Conservation (phyloP, 2,888 invertebrate genomes). For the Cryptocephalus moraei region DNA sequence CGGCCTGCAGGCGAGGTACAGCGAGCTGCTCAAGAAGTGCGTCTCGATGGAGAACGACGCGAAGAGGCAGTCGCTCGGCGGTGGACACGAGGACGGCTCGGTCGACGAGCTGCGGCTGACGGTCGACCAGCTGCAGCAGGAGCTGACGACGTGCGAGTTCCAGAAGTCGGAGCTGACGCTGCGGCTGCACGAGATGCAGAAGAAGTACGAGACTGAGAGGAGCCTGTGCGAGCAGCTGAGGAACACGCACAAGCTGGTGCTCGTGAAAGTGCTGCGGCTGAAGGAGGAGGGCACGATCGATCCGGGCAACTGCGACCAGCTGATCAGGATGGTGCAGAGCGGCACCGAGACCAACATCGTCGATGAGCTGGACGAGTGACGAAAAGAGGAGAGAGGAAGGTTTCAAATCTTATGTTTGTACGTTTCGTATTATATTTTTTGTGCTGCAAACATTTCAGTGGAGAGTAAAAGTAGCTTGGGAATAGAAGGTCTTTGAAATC, state of each 20-base stretch:
- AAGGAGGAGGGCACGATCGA: slow-evolving; percentile 19
- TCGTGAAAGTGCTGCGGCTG: slow-evolving; percentile 20
- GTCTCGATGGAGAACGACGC: slow-evolving; percentile 13
- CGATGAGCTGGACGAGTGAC: not conserved
- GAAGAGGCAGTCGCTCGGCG: not conserved
- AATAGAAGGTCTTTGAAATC: too few relatives aligned
- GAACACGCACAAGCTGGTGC: slow-evolving; percentile 19
- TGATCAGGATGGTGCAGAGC: slow-evolving; percentile 16
- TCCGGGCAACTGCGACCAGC: slow-evolving; percentile 12
- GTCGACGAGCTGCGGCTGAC: slow-evolving; percentile 21
- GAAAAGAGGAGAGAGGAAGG: too few relatives aligned
- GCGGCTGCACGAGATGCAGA: slow-evolving; percentile 25
- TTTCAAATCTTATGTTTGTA: too few relatives aligned
- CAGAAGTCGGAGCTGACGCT: slow-evolving; percentile 29
- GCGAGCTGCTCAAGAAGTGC: slow-evolving; percentile 9
- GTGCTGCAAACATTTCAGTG: too few relatives aligned
- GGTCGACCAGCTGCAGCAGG: slow-evolving; percentile 20
- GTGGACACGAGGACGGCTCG: not conserved
- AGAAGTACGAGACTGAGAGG: slow-evolving; percentile 24
- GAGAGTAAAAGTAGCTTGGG: too few relatives aligned
- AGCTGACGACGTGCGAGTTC: slow-evolving; percentile 24
- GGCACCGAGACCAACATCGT: not conserved
- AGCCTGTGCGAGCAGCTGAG: slow-evolving; percentile 21
- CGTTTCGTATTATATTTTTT: too few relatives aligned
- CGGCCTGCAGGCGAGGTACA: slow-evolving; percentile 10